Evolutionary conservation across 2,888 invertebrate genomes (phyloP).

Genomic region (Thelaira solivaga): DNA sequence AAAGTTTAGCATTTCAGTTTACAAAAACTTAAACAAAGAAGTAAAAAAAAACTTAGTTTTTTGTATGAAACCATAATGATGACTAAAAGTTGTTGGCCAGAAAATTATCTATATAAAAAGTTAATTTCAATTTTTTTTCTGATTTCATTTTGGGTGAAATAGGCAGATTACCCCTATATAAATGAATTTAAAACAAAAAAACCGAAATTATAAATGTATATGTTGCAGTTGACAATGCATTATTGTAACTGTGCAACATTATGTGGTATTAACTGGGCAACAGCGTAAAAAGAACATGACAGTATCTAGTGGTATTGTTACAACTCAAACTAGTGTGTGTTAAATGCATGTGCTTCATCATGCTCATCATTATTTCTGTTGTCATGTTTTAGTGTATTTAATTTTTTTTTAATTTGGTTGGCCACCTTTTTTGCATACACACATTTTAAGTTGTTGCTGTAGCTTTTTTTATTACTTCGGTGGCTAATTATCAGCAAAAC

Average conservation of each 20-base stretch:
- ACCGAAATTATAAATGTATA: conserved; percentile 43
- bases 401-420: neutral
- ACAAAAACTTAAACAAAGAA: conserved; percentile 15
- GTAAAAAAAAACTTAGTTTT: conserved; percentile 59
- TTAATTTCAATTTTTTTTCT: conserved; percentile 31
- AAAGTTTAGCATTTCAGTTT: neutral
- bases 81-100: conserved; percentile 52
- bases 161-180: conserved; percentile 18
- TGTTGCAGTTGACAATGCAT: conserved; percentile 75
- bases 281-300: neutral
- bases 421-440: neutral
- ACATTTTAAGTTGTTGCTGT: neutral
- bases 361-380: conserved; percentile 9
- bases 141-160: conserved; percentile 24
- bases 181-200: conserved; percentile 28
- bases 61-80: conserved; percentile 60
- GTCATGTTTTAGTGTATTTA: conserved; percentile 26
- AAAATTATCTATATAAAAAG: conserved; percentile 37
- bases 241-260: conserved; percentile 70
- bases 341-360: neutral
- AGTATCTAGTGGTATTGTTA: neutral
- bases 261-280: conserved; percentile 66
- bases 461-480: neutral
- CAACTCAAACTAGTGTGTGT: conserved; percentile 13
- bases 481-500: conserved; percentile 55